These are phyloP conservation scores for Typhlichthys subterraneus DNA, from an alignment of 2,797 vertebrate genomes.

Conservation along the genomic window DNA sequence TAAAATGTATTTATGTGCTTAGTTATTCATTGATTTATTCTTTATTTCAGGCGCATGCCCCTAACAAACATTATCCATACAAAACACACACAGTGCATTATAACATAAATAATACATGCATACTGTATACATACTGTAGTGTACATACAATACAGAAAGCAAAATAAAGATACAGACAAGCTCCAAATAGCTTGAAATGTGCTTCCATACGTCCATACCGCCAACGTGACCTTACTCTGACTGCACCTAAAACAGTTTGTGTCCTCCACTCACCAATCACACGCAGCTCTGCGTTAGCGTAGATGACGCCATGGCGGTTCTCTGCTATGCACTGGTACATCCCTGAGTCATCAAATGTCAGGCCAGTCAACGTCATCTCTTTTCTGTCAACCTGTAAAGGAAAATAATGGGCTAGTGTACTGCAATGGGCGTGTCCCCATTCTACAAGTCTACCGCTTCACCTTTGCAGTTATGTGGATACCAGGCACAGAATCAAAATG, in stretches of 20 bases:
- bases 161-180: conserved; percentile 8
- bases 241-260: conserved; percentile 8
- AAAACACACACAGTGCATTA: too few relatives aligned
- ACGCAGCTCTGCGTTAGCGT: conserved; percentile 91
- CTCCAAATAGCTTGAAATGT: conserved; percentile 16
- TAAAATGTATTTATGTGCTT: too few relatives aligned
- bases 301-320: conserved; percentile 86
- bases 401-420: conserved; percentile 23
- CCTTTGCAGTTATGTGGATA: not conserved
- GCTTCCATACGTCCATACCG: conserved; percentile 27
- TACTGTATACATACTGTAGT: too few relatives aligned
- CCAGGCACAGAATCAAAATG: too few relatives aligned
- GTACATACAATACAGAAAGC: too few relatives aligned
- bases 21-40: too few relatives aligned
- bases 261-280: conserved; percentile 86
- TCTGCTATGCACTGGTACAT: conserved; percentile 98
- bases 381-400: conserved; percentile 80
- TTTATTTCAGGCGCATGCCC: too few relatives aligned
- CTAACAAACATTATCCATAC: too few relatives aligned
- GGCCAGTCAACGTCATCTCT: conserved; percentile 80
- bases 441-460: too few relatives aligned
- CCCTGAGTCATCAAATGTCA: conserved; percentile 87
- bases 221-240: not conserved
- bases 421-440: not conserved
- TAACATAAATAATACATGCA: too few relatives aligned